Evolutionary conservation across 2,888 invertebrate genomes (phyloP), one percentile per base, ranked within the genome.

Genomic region (Latrodectus elegans): DNA sequence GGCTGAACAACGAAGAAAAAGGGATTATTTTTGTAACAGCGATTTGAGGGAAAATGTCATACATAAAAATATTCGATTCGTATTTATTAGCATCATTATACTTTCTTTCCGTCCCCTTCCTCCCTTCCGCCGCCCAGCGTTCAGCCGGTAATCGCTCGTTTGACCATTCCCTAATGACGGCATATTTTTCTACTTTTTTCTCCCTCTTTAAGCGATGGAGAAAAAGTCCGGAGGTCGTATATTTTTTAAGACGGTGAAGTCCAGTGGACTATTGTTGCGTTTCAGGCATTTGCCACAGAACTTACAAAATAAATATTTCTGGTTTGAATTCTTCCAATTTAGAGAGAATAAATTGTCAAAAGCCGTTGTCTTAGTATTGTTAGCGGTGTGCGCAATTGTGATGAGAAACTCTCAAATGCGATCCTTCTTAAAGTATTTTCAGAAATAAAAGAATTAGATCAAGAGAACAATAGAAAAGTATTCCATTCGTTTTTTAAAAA

Each of bases 81-180:
- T 70, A 86, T 75, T 80, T 86, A 86, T 86, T 80, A 80, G 76
- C 64, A 51, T 71, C 64, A 60, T 80, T 80, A 71, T 81, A 60
- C 68, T 60, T 15, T 60, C 15, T 15, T 60, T 15, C 15, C 15
- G 12, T 60, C 22, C 67, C 12, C 26, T 70, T 78, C 53, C 38
- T 70, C 52, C 65, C 49, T 70, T 75, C n/a, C 14, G 17, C 55
- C 51, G 26, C 64, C 52, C 38, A 53, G 17, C 72, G 51, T 76
- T 71, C 79, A 70, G 64, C 70, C 55, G 53, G 15, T 74, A 85
- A 79, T 85, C 84, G 73, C 72, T 68, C 79, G 67, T 74, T 78
- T 84, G 85, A 85, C 85, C 75, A 85, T 65, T 76, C 65, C 53
- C 64, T 86, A 86, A 86, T 86, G 76, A 80, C 67, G 49, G 55